Conservation (phyloP, 1,140 invertebrate genomes). For the Alviniconcha marisindica region DNA sequence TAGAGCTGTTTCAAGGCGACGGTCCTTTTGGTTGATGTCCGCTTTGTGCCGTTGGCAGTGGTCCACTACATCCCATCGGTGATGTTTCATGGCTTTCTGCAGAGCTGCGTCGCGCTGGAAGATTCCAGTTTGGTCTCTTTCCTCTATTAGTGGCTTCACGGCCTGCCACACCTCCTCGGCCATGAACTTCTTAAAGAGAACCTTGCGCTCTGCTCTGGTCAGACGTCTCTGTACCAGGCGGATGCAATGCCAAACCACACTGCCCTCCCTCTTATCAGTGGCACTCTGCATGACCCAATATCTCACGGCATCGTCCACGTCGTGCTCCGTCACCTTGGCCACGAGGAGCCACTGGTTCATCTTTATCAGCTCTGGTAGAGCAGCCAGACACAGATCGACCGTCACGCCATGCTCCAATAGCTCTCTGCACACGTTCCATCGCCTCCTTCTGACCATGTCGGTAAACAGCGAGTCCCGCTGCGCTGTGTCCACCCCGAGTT, state of each 20-base stretch:
- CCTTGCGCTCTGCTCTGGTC: too few relatives aligned
- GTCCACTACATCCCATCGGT: neutral
- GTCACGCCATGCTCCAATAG: slow-evolving; percentile 1
- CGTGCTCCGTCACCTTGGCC: neutral
- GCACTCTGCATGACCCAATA: neutral
- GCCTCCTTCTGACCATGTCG: neutral
- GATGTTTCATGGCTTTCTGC: neutral
- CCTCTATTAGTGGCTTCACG: neutral
- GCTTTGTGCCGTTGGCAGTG: neutral
- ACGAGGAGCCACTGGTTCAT: neutral
- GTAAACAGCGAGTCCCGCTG: neutral
- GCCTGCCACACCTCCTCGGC: slow-evolving; percentile 8
- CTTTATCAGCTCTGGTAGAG: slow-evolving; percentile 5
- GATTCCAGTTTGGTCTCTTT: neutral
- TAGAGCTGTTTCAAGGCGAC: neutral
- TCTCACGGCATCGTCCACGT: neutral
- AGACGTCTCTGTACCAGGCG: too few relatives aligned
- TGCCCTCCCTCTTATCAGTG: neutral
- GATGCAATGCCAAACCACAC: neutral
- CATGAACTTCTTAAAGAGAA: too few relatives aligned
- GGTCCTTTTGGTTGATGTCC: slow-evolving; percentile 13
- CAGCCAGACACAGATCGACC: neutral
- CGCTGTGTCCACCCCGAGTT: neutral
- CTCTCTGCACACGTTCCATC: neutral
- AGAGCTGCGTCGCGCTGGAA: neutral